Conservation (phyloP, 2,888 invertebrate genomes). For the Dolichomitus sp. region DNA sequence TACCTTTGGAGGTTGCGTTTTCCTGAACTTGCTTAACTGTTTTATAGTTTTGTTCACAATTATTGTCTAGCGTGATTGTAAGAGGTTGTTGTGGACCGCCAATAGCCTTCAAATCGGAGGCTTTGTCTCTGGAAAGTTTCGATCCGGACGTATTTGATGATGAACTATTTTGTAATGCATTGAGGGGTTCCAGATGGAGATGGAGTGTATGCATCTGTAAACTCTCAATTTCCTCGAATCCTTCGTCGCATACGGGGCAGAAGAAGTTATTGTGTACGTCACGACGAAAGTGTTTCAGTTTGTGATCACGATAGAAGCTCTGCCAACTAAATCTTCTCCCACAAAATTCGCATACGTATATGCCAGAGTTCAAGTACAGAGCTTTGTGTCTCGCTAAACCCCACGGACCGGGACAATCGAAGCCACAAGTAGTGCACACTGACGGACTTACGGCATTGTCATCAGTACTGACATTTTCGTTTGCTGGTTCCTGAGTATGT, state of each 20-base stretch:
- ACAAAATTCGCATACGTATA: slow-evolving; percentile 63
- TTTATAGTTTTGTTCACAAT: background rate
- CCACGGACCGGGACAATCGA: slow-evolving; percentile 35
- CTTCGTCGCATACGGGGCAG: slow-evolving; percentile 66
- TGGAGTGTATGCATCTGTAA: slow-evolving; percentile 67
- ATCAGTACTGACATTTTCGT: background rate
- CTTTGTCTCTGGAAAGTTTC: background rate
- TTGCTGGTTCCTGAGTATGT: background rate
- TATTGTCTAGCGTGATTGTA: background rate
- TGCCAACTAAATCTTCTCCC: slow-evolving; percentile 59
- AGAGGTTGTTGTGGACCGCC: background rate
- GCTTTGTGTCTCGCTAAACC: slow-evolving; percentile 59
- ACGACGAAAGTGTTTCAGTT: slow-evolving; percentile 58
- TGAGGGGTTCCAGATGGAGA: slow-evolving; percentile 50
- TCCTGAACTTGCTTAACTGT: background rate
- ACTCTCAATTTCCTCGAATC: slow-evolving; percentile 34
- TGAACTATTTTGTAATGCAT: background rate
- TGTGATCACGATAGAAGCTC: slow-evolving; percentile 50
- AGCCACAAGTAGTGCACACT: slow-evolving; percentile 49
- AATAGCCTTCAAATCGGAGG: background rate
- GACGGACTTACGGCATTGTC: background rate
- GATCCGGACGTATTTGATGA: background rate
- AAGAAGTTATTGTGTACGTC: slow-evolving; percentile 33
- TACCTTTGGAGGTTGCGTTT: background rate
- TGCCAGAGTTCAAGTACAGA: slow-evolving; percentile 62